Conservation (phyloP, 2,888 invertebrate species). For the Vandiemenella viatica region DNA sequence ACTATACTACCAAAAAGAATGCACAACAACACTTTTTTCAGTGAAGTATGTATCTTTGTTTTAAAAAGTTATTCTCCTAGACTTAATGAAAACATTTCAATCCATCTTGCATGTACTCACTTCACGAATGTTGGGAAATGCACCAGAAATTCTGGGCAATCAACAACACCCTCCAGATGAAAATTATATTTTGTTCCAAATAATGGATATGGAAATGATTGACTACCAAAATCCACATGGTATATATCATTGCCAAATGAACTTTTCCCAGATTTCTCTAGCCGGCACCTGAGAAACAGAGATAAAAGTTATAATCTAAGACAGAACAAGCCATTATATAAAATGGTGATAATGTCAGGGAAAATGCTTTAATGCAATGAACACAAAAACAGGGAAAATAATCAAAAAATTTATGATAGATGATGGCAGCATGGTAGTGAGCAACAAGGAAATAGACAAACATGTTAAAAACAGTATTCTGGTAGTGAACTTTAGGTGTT, state of each 20-base stretch:
- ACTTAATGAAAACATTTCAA: not conserved
- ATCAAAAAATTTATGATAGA: too few relatives aligned
- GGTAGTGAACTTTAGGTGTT: too few relatives aligned
- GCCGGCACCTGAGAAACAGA: slow-evolving; percentile 6
- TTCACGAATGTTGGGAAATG: slow-evolving; percentile 72
- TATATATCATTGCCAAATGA: slow-evolving; percentile 69
- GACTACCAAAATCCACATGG: slow-evolving; percentile 50
- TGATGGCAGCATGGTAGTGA: too few relatives aligned
- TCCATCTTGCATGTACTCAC: slow-evolving; percentile 17
- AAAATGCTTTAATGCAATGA: not conserved
- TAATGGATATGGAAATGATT: slow-evolving; percentile 47
- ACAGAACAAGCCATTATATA: too few relatives aligned
- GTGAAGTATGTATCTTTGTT: too few relatives aligned
- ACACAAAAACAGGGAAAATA: slow-evolving; percentile 1
- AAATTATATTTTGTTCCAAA: slow-evolving; percentile 97
- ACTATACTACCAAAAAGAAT: too few relatives aligned
- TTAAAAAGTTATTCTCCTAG: too few relatives aligned
- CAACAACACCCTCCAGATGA: slow-evolving; percentile 85
- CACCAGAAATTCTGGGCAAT: slow-evolving; percentile 97
- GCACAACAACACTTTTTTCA: too few relatives aligned
- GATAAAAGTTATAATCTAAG: not conserved
- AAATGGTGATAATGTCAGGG: too few relatives aligned
- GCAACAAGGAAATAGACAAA: too few relatives aligned
- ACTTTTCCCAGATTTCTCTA: slow-evolving; percentile 26
- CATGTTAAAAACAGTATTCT: too few relatives aligned